Evolutionary conservation across 2,888 invertebrate species (phyloP).

Genomic region (Myopa testacea): DNA sequence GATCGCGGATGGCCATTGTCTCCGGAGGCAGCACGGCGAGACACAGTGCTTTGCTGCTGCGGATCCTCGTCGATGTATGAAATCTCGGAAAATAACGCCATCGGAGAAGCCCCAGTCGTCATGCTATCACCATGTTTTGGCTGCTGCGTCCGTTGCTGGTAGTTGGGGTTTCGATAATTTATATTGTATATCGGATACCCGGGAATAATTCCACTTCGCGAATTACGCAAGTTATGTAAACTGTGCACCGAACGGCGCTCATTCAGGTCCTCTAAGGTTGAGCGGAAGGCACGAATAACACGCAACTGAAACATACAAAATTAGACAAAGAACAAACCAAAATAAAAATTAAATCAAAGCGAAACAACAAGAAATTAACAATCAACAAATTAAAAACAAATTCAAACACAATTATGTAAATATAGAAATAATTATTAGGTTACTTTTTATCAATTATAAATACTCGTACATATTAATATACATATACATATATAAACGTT

Average conservation of each 20-base stretch:
- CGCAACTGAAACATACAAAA: conserved; percentile 89
- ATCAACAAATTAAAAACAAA: neutral
- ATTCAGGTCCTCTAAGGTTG: conserved; percentile 98
- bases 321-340: conserved; percentile 66
- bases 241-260: conserved; percentile 99
- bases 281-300: conserved; percentile 99
- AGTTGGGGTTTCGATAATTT: conserved; percentile 60
- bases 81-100: conserved; percentile 73
- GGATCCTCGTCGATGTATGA: conserved; percentile 78
- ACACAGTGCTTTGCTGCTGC: conserved; percentile 46
- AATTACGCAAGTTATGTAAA: conserved; percentile 92
- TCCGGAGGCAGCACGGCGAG: neutral
- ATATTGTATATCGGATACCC: conserved; percentile 61
- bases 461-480: conserved; percentile 1
- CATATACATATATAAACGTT: conserved; percentile 4
- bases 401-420: conserved; percentile 41
- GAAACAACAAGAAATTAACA: conserved; percentile 38
- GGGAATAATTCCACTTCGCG: conserved; percentile 75
- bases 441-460: conserved; percentile 50
- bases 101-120: conserved; percentile 43
- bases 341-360: conserved; percentile 52
- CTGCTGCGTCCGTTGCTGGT: conserved; percentile 50
- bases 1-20: conserved; percentile 25
- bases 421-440: conserved; percentile 55
- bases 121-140: conserved; percentile 49